Conservation (phyloP, 2,797 vertebrate genomes). For the Caiman crocodilus region DNA sequence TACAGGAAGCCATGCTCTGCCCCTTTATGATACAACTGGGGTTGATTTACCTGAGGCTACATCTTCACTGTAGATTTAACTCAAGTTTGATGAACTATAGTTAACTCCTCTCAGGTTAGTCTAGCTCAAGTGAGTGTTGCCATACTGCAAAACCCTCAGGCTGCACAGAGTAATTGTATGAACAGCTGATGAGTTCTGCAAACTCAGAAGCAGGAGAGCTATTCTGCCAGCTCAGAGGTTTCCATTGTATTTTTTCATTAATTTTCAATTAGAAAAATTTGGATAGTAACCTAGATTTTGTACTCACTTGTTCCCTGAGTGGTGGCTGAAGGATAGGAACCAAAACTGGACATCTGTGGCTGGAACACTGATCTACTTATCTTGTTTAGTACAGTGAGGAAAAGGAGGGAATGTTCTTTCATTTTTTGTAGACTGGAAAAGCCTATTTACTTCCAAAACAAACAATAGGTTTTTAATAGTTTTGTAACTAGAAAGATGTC, state of each 20-base stretch:
- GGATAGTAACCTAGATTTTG: conserved; percentile 44
- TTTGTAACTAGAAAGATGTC: neutral
- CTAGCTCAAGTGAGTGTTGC: neutral
- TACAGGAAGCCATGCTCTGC: neutral
- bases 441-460: neutral
- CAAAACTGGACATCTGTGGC: too few relatives aligned
- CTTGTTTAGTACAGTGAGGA: neutral
- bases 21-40: neutral
- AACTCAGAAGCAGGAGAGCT: conserved; percentile 62
- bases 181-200: conserved; percentile 60
- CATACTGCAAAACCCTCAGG: neutral
- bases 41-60: neutral
- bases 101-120: neutral
- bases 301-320: neutral
- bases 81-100: neutral
- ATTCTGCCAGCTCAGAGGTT: conserved; percentile 65
- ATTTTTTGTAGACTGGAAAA: neutral
- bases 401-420: neutral
- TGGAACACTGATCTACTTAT: too few relatives aligned
- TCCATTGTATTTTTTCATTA: conserved; percentile 73
- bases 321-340: neutral
- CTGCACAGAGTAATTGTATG: conserved; percentile 26
- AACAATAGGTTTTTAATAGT: neutral
- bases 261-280: conserved; percentile 57
- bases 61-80: neutral